phyloP scores from a whole-genome alignment of 2,113 vertebrate species.

The Ictalurus furcatus region DNA sequence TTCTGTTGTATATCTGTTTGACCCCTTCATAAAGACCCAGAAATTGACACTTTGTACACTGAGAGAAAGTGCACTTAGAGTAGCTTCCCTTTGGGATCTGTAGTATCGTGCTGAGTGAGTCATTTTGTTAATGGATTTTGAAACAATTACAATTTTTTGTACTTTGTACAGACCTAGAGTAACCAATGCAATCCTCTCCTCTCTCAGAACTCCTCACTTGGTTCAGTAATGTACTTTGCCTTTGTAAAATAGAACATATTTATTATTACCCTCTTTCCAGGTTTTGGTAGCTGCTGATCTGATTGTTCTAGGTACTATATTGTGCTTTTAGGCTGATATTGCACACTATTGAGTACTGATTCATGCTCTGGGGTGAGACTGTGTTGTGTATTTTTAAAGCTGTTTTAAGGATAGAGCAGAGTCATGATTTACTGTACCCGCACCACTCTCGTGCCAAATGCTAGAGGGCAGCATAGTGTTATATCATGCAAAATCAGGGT shows the following conservation, averaged over 20 bases:
- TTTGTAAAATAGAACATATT: background rate
- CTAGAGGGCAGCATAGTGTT: slow-evolving; percentile 61
- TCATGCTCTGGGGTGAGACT: background rate
- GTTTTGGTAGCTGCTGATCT: background rate
- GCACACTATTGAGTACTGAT: background rate
- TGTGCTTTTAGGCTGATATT: background rate
- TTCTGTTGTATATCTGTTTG: slow-evolving; percentile 18
- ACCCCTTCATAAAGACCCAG: background rate
- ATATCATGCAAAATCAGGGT: slow-evolving; percentile 22
- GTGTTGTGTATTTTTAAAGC: background rate
- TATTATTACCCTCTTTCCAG: background rate
- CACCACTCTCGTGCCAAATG: slow-evolving; percentile 34
- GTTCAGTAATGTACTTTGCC: background rate
- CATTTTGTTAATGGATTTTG: slow-evolving; percentile 34
- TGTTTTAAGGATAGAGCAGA: background rate
- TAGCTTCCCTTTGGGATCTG: background rate
- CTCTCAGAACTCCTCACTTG: background rate
- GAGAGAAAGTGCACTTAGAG: background rate
- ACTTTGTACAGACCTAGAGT: background rate
- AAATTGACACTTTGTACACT: slow-evolving; percentile 6
- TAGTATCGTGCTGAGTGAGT: slow-evolving; percentile 9
- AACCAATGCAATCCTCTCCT: background rate
- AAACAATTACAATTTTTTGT: background rate
- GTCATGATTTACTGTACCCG: background rate
- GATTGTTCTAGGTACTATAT: background rate